Percentiles rank a stretch among this genome's conserved stretches.
Conservation (phyloP, 1,140 invertebrate species). For the Formica exsecta region DNA sequence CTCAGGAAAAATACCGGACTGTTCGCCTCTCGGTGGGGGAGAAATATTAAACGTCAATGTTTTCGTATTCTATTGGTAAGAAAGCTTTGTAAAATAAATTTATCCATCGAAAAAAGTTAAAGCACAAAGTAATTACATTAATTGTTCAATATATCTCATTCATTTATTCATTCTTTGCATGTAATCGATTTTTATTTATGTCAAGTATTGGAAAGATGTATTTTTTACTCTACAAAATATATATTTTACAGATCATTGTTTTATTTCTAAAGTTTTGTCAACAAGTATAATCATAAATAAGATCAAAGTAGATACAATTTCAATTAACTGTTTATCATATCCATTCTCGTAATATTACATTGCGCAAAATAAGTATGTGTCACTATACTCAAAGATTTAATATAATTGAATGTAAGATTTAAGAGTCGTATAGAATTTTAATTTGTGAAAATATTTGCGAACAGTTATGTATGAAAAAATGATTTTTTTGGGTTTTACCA, state of each 20-base stretch:
- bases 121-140: conserved; percentile 1
- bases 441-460: not conserved
- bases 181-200: not conserved
- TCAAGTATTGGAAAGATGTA: not conserved
- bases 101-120: not conserved
- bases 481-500: conserved; percentile 24
- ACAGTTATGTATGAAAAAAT: not conserved
- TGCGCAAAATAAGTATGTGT: not conserved
- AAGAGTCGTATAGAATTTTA: not conserved
- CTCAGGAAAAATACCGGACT: not conserved
- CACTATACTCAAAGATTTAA: not conserved
- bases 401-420: not conserved
- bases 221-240: not conserved
- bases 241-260: not conserved
- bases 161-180: not conserved
- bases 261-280: conserved; percentile 1
- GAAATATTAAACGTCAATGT: too few species aligned
- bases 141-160: not conserved
- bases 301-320: not conserved
- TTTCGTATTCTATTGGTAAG: not conserved
- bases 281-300: not conserved
- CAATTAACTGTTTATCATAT: not conserved
- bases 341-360: not conserved
- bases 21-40: too few species aligned
- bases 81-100: conserved; percentile 13